Percentiles rank a stretch among this genome's conserved stretches.
Evolutionary conservation across 92 coral and sea anemone genomes (phyloP).

Genomic region (Galaxea fascicularis): DNA sequence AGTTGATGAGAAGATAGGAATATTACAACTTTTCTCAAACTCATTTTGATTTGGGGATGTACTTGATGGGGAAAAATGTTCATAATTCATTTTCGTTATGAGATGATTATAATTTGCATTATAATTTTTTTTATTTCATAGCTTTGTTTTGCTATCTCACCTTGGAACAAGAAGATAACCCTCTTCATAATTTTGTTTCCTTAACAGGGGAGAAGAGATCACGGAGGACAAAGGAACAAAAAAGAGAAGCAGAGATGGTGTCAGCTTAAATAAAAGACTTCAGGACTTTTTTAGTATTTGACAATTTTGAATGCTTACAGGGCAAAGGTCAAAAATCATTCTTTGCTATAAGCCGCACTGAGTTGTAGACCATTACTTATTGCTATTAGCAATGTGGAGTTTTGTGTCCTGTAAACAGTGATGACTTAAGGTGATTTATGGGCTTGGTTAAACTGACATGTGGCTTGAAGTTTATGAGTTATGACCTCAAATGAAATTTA

Average conservation of each 20-base stretch:
- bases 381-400: neutral
- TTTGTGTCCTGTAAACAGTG: neutral
- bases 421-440: neutral
- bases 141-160: too few species aligned
- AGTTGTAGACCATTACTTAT: neutral
- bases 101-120: too few species aligned
- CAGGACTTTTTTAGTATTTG: neutral
- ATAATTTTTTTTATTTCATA: too few species aligned
- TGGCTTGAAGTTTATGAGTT: neutral
- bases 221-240: constrained; percentile 52
- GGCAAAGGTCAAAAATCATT: neutral
- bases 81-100: too few species aligned
- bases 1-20: too few species aligned
- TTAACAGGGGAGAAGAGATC: constrained; percentile 56
- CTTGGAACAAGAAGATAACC: neutral
- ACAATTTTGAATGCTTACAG: neutral
- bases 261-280: constrained; percentile 55
- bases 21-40: too few species aligned
- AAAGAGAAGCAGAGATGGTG: constrained; percentile 86
- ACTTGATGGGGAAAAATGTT: too few species aligned
- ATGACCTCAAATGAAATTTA: neutral
- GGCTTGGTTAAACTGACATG: too few species aligned
- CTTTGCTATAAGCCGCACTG: too few species aligned
- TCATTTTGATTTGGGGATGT: too few species aligned
- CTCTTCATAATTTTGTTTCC: neutral